Evolutionary conservation across 2,797 vertebrate species (phyloP).

Genomic region (Nannoperca obscura): DNA sequence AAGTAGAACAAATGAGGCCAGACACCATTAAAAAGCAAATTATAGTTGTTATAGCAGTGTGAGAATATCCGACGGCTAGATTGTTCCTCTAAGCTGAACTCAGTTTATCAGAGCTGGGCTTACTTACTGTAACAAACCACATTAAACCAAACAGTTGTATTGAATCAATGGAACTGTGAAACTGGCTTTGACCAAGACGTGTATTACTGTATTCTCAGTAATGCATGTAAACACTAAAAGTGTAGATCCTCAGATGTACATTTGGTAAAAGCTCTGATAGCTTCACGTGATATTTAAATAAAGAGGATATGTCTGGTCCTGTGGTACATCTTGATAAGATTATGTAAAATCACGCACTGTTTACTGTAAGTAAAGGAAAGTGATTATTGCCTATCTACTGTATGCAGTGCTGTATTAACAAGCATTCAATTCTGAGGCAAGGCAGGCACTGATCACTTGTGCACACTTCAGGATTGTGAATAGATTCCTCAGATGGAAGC

Average conservation of each 20-base stretch:
- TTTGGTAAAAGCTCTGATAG: not conserved
- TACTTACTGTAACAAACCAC: not conserved
- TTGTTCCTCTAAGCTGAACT: not conserved
- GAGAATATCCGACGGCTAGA: not conserved
- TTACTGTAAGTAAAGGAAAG: not conserved
- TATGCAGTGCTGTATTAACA: not conserved
- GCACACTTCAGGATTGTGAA: not conserved
- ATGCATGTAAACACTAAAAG: not conserved
- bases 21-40: not conserved
- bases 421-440: not conserved
- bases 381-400: not conserved
- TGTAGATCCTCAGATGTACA: not conserved
- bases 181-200: not conserved
- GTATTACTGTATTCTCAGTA: not conserved
- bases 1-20: not conserved
- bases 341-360: not conserved
- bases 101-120: not conserved
- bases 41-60: not conserved
- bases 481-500: not conserved
- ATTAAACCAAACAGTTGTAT: not conserved
- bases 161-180: not conserved
- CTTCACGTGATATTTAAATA: not conserved
- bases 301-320: not conserved
- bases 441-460: not conserved
- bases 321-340: not conserved